A percentile compares a stretch with the other conserved stretches of the same genome.
Evolutionary conservation across 1,140 invertebrate species (phyloP).

Genomic region (Monomorium pharaonis): DNA sequence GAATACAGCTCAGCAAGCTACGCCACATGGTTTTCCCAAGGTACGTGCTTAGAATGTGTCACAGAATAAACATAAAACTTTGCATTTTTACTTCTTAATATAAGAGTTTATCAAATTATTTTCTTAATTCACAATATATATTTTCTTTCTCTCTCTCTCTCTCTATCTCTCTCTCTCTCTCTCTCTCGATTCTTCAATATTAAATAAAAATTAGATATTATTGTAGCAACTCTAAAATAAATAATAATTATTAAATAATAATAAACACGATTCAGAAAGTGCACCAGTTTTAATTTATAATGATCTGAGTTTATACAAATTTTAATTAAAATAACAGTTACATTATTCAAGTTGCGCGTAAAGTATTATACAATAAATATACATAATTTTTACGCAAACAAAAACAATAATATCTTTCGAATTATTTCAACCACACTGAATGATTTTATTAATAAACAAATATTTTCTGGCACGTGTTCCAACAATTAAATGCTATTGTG

Average conservation of each 20-base stretch:
- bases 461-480: background rate
- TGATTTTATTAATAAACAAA: background rate
- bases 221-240: background rate
- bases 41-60: constrained; percentile 60
- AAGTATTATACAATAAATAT: background rate
- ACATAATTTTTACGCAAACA: background rate
- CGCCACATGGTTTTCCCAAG: constrained; percentile 80
- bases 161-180: no score
- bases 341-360: background rate
- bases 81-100: no score
- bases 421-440: background rate
- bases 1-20: constrained; percentile 77
- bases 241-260: background rate
- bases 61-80: background rate
- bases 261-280: background rate
- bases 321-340: background rate
- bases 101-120: no score
- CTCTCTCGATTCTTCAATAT: no score
- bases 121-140: no score
- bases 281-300: background rate
- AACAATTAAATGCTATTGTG: background rate
- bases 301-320: background rate
- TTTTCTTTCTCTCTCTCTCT: no score
- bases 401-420: background rate
- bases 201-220: background rate